These are phyloP conservation scores for Phoenicopterus ruber DNA, from an alignment of 2,113 vertebrate species.

Conservation along the genomic window DNA sequence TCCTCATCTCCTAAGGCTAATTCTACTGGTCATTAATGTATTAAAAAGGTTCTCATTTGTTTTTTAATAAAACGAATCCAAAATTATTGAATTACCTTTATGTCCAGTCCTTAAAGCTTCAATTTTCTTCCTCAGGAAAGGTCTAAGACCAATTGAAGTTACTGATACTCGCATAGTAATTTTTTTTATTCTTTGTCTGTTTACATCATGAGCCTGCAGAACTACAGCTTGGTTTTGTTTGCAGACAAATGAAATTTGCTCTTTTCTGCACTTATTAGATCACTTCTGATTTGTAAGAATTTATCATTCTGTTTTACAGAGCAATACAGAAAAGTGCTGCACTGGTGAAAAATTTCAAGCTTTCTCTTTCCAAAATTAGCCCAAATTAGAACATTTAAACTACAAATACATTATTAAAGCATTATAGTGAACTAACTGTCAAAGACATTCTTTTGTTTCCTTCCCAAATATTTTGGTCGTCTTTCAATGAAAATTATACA, in stretches of 20 bases:
- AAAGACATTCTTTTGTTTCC: conserved; percentile 25
- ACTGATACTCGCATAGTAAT: fast-evolving
- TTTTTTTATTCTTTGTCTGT: not conserved
- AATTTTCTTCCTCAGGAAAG: not conserved
- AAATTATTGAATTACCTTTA: not conserved
- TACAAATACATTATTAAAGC: conserved; percentile 40
- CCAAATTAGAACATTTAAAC: conserved; percentile 10
- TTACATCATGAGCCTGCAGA: not conserved
- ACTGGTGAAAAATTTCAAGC: not conserved
- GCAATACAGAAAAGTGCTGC: not conserved
- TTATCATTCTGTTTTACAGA: not conserved
- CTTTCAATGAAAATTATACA: conserved; percentile 47
- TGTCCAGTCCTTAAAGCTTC: not conserved
- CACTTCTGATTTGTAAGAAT: not conserved
- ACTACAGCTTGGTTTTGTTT: not conserved
- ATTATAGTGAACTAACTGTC: not conserved
- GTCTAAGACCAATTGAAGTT: not conserved
- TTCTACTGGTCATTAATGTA: not conserved
- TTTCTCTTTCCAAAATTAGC: not conserved
- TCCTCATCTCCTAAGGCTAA: not conserved
- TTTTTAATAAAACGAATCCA: not conserved
- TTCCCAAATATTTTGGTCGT: conserved; percentile 36
- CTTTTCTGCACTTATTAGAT: not conserved
- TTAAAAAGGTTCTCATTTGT: not conserved
- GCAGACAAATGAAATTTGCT: not conserved